These are phyloP conservation scores for Panagrolaimus sp. DNA, from an alignment of 1,140 invertebrate genomes.

Conservation along the genomic window DNA sequence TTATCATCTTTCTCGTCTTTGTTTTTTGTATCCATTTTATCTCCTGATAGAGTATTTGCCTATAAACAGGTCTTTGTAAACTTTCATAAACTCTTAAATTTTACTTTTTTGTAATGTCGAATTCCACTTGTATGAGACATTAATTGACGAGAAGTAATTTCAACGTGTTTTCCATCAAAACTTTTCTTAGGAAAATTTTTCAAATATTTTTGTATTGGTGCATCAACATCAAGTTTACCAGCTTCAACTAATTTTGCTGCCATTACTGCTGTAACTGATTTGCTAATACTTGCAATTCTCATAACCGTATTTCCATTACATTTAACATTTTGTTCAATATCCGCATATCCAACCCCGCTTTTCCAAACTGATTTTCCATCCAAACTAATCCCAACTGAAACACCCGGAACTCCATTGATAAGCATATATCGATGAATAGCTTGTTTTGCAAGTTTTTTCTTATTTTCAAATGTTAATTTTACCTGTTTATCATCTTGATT, in stretches of 20 bases:
- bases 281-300: slow-evolving; percentile 68
- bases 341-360: slow-evolving; percentile 64
- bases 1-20: slow-evolving; percentile 13
- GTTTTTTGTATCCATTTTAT: slow-evolving; percentile 5
- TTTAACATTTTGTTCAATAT: slow-evolving; percentile 64
- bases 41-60: background rate
- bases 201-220: slow-evolving; percentile 61
- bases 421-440: slow-evolving; percentile 10
- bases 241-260: slow-evolving; percentile 64
- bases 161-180: slow-evolving; percentile 59
- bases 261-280: slow-evolving; percentile 64
- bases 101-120: slow-evolving; percentile 45
- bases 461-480: background rate
- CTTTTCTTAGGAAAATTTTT: slow-evolving; percentile 63
- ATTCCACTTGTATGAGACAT: slow-evolving; percentile 43
- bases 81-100: slow-evolving; percentile 13
- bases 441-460: background rate
- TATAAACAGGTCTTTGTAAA: background rate
- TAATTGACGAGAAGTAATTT: slow-evolving; percentile 48
- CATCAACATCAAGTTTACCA: slow-evolving; percentile 65
- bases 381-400: slow-evolving; percentile 63
- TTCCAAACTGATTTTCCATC: slow-evolving; percentile 63
- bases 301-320: slow-evolving; percentile 64
- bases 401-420: slow-evolving; percentile 59
- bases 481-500: background rate